Evolutionary conservation across 64 coral and sea anemone genomes (phyloP).

Genomic region (Astreopora myriophthalma): DNA sequence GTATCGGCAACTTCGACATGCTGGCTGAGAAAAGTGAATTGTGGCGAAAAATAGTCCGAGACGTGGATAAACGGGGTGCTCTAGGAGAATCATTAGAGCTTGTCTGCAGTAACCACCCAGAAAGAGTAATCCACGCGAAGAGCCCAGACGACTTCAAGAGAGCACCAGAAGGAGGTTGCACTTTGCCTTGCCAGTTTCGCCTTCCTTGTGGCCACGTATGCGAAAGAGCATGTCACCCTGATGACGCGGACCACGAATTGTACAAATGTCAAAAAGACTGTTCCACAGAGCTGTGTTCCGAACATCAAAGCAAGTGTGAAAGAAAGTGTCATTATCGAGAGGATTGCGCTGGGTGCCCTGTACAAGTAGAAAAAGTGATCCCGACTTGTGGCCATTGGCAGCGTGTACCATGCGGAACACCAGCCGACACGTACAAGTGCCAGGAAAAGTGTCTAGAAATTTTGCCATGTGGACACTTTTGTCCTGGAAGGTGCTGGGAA

Average conservation of each 20-base stretch:
- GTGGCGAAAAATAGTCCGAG: constrained; percentile 54
- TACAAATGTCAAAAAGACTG: constrained; percentile 83
- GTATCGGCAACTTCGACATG: constrained; percentile 76
- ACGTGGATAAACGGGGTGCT: constrained; percentile 48
- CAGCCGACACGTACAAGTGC: constrained; percentile 25
- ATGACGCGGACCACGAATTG: constrained; percentile 55
- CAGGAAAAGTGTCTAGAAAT: constrained; percentile 22
- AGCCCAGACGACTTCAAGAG: constrained; percentile 63
- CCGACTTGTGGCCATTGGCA: constrained; percentile 9
- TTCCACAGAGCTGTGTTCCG: constrained; percentile 37
- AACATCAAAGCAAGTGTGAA: constrained; percentile 58
- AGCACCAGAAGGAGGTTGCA: constrained; percentile 80
- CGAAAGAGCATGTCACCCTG: constrained; percentile 72
- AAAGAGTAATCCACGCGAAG: constrained; percentile 41
- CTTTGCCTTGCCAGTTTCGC: constrained; percentile 69
- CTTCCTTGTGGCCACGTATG: constrained; percentile 80
- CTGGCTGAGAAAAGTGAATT: constrained; percentile 61
- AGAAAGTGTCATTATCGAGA: constrained; percentile 70
- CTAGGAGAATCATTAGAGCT: constrained; percentile 53
- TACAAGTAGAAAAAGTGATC: neutral
- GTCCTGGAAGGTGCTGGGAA: constrained; percentile 45
- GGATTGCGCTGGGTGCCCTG: constrained; percentile 53
- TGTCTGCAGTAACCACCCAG: constrained; percentile 65
- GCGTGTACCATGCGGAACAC: constrained; percentile 13
- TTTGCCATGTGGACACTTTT: constrained; percentile 46